phyloP scores from a whole-genome alignment of 2,888 invertebrate genomes.

The Sycophila texana region DNA sequence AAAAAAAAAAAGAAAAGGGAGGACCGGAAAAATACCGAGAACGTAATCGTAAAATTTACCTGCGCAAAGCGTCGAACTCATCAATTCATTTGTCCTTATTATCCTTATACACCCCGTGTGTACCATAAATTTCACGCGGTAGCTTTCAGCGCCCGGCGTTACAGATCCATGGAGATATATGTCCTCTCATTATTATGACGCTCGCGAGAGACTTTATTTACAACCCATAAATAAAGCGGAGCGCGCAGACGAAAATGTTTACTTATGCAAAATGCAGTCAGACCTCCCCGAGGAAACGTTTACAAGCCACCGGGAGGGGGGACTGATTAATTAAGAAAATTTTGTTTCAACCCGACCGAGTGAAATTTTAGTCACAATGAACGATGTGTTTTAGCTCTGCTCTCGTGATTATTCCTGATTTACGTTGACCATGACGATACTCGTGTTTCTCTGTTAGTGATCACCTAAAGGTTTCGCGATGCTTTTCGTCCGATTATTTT shows the following conservation, averaged over 20 bases:
- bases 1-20: no score
- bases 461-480: no score
- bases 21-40: background rate
- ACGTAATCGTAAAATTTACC: no score
- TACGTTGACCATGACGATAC: no score
- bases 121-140: conserved; percentile 8
- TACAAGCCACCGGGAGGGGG: background rate
- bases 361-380: background rate
- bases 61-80: no score
- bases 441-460: background rate
- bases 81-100: conserved; percentile 4
- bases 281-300: background rate
- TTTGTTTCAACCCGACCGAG: no score
- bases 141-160: conserved; percentile 5
- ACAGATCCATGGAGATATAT: background rate
- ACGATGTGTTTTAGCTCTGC: background rate
- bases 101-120: background rate
- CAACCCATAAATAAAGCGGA: conserved; percentile 37
- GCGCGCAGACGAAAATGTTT: background rate
- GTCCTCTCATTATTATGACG: conserved; percentile 39
- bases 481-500: no score
- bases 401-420: no score
- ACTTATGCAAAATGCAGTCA: background rate
- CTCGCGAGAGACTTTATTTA: conserved; percentile 41
- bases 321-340: background rate